Percentiles rank a stretch among this genome's conserved stretches.
Evolutionary conservation across 2,797 vertebrate species (phyloP).

Genomic region (Sebastes cheni): DNA sequence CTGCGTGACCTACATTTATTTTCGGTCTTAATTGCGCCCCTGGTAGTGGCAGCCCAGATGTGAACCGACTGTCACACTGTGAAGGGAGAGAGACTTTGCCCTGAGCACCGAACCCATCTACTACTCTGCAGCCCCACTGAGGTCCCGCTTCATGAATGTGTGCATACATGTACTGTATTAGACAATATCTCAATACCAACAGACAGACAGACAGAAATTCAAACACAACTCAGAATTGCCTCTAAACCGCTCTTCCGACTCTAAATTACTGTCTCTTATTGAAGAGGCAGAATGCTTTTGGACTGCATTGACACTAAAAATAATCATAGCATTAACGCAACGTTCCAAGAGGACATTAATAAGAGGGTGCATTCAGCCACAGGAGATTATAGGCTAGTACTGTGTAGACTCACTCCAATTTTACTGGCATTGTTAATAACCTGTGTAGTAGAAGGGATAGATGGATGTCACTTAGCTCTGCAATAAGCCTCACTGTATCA

Average conservation of each 20-base stretch:
- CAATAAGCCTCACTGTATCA: not conserved
- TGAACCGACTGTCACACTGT: constrained; percentile 53
- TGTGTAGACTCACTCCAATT: constrained; percentile 4
- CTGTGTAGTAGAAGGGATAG: not conserved
- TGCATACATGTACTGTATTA: not conserved
- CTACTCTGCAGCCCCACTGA: not conserved
- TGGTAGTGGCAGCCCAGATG: constrained; percentile 63
- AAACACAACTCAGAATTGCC: not conserved
- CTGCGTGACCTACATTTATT: constrained; percentile 63
- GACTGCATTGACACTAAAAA: constrained; percentile 13
- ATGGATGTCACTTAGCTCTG: constrained; percentile 7
- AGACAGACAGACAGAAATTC: not conserved
- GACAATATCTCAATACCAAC: not conserved
- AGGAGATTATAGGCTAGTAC: constrained; percentile 26
- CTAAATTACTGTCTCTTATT: constrained; percentile 16
- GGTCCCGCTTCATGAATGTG: not conserved
- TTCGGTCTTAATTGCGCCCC: constrained; percentile 53
- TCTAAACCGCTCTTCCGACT: not conserved
- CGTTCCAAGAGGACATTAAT: constrained; percentile 24
- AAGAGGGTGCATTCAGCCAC: constrained; percentile 1
- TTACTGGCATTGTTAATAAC: constrained; percentile 27
- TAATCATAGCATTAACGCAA: constrained; percentile 30
- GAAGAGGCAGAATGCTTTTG: constrained; percentile 12
- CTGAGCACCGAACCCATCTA: constrained; percentile 23
- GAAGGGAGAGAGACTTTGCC: constrained; percentile 39